Base-by-base conservation (phyloP, 2,888 invertebrate genomes). In the Polietes domitor region DNA sequence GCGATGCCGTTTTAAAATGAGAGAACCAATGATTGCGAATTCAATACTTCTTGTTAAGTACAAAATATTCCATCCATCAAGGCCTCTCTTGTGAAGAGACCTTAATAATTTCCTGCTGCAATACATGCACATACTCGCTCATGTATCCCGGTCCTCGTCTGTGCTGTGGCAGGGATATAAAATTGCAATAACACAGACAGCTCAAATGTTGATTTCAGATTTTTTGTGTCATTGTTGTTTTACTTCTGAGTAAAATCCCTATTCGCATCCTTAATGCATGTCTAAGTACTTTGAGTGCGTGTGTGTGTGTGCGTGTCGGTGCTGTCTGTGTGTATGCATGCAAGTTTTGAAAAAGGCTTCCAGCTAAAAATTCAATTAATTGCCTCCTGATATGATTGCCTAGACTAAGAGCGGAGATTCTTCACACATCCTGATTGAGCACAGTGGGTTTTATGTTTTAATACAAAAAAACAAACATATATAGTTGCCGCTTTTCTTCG, bases 291-390 rank as follows among this genome's bases (percentile, higher is more conserved):
- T 28, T 63, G 32, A 37, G 28, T 41, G n/a, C 32, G n/a, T 65
- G 55, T 32, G 7, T 32, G 19, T 53, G 26, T 61, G 3, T 63
- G 75, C n/a, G 43, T 63, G 9, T 41, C 7, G 12, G 41, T 61
- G 26, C n/a, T 37, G 41, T 73, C 19, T 37, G 32, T 61, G 47
- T 26, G 12, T 63, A 21, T 43, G 19, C 50, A 19, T 53, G 55
- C 72, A 58, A 32, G 32, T 32, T 71, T 37, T 43, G 1, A 65
- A 76, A 78, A n/a, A 24, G 28, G 65, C 72, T 65, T 81, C 41
- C 10, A 80, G 81, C 83, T 83, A 76, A 77, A 83, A 83, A 83
- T 85, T 86, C 85, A 85, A 86, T 85, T 86, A 86, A 86, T 86
- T 86, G 86, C 71, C 76, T 82, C 77, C 63, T 77, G 58, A 83